These are phyloP conservation scores for Piaya cayana DNA, from an alignment of 2,113 vertebrate species.

Conservation along the genomic window DNA sequence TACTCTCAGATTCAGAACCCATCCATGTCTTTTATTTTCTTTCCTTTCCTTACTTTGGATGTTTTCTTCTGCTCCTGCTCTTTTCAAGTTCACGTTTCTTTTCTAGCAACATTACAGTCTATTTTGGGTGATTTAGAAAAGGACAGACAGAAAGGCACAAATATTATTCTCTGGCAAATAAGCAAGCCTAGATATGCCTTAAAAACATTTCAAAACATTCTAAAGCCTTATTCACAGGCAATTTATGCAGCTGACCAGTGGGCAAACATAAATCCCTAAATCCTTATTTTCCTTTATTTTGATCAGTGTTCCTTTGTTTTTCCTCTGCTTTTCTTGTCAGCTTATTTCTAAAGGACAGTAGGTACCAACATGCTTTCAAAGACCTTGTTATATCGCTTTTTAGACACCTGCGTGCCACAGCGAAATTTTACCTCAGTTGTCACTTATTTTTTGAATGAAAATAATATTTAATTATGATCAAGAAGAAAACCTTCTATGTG, in stretches of 20 bases:
- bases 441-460: neutral
- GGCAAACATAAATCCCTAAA: constrained; percentile 20
- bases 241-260: constrained; percentile 11
- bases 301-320: constrained; percentile 4
- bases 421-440: neutral
- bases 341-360: neutral
- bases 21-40: neutral
- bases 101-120: constrained; percentile 12
- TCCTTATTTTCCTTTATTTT: constrained; percentile 32
- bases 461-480: neutral
- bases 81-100: neutral
- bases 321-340: constrained; percentile 6
- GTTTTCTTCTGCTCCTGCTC: neutral
- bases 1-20: neutral
- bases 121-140: constrained; percentile 31
- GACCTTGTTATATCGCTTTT: neutral
- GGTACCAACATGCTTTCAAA: neutral
- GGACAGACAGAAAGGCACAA: neutral
- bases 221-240: neutral
- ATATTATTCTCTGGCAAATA: constrained; percentile 7
- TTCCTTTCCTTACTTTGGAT: neutral
- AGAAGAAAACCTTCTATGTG: neutral
- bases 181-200: neutral
- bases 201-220: constrained; percentile 6
- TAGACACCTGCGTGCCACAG: neutral